Base-by-base conservation (phyloP, 2,888 invertebrate genomes). In the Drosophila atripex region DNA sequence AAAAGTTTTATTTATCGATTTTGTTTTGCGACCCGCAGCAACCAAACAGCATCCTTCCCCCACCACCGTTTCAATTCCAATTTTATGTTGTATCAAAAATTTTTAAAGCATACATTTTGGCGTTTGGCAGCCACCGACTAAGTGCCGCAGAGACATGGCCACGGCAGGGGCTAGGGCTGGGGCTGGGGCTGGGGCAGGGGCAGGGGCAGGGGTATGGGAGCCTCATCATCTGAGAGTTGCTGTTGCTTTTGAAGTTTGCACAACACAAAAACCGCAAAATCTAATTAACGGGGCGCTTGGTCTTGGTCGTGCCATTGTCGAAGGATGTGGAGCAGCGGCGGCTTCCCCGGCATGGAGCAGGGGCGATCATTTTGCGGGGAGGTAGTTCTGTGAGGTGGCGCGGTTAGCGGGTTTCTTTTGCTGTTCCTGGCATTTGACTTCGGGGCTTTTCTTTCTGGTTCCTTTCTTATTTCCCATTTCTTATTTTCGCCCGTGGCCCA, bases 221-320 rank as follows among this genome's bases (percentile, higher is more conserved):
- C 51, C 51, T 45, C 69, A 60, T 51, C 60, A 49, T 68, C 41
- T 56, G 60, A 61, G 66, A 59, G 63, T 65, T 72, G 73, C 80
- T 73, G 53, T 77, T 80, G 78, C 84, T 84, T 84, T 85, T 82
- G 85, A 79, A 86, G 85, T 86, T 84, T 84, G 76, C 78, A 79
- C 84, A 85, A 76, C 85, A 83, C 77, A 80, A 83, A 83, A 85
- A 85, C 85, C 85, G 78, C 85, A 85, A 85, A 85, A 85, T 85
- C 86, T 86, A 85, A 85, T 85, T 85, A 85, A 82, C 82, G 85
- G 76, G 80, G 78, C 68, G 65, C 77, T 82, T 70, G 71, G 60
- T 77, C 74, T 75, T 80, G 69, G 57, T 66, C 63, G 65, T 63
- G 56, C 65, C 54, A 49, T 57, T 60, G 61, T 39, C 32, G 65